Evolutionary conservation across 2,888 invertebrate species (phyloP), one percentile per base, ranked within the genome.

Genomic region (Campaea margaritaria): DNA sequence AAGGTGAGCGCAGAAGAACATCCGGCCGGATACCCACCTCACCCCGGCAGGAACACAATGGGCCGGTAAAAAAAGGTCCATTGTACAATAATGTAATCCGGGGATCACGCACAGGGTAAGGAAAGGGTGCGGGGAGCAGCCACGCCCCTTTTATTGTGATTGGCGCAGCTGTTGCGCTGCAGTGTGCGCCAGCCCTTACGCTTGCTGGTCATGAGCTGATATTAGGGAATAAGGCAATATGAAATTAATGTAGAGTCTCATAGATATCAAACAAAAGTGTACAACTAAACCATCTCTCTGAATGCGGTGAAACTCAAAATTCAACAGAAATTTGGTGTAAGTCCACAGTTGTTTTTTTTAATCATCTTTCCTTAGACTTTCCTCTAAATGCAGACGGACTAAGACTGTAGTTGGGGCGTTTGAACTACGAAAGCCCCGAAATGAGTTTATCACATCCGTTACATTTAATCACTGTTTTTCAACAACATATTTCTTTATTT

Each of bases 21-120:
- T 91, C 91, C 91, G 91, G 89, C 89, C 89, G 91, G 91, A 91
- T 91, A 91, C 91, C 88, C 91, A 89, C 91, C 91, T 91, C 79
- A 86, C 83, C 82, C 81, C 31, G 31, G 31, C 31, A 10, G 31
- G 83, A 85, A 78, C 89, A 91, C 90, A 91, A 91, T 86, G 83
- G 85, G 70, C 74, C 83, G 78, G 83, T 89, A 91, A 91, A 91
- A n/a, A 91, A 91, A 89, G 83, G 81, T 81, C 88, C 83, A 90
- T 92, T 91, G 90, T 91, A 83, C 83, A 83, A 86, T 88, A 89
- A 88, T 87, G 88, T 89, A 88, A 90, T 89, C 85, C 87, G 78
- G 84, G 86, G 85, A 86, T 86, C 87, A 82, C 81, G 78, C 76
- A 74, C 82, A 78, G 82, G 81, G 73, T 73, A 73, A 68, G 65